Evolutionary conservation across 2,888 invertebrate genomes (phyloP), one percentile per base, ranked within the genome.

Genomic region (Hybos culiciformis): DNA sequence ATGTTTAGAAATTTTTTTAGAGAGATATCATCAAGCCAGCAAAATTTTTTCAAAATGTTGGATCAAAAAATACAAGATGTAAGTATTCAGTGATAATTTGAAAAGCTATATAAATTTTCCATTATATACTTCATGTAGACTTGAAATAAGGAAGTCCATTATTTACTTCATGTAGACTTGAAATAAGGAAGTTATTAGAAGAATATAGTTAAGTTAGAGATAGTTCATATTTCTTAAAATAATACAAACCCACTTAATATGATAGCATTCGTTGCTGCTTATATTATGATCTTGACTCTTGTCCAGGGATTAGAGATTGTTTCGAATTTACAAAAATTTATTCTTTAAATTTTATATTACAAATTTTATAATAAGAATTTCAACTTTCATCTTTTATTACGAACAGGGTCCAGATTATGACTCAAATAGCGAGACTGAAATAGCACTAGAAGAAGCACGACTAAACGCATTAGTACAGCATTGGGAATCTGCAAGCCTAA

Each of bases 51-150:
- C 72, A 83, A 79, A 64, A 86, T 88, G 85, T 72, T 91, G 55
- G 91, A 91, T 62, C 86, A 87, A 56, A 90, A 87, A 71, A 90
- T 91, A 59, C 85, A 87, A 66, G 82, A 80, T 69, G 88, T 88
- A 70, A 72, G 74, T 68, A 50, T 14, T 7, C 33, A 37, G 43
- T 42, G 23, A 21, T 20, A 21, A 33, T 33, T 21, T 21, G 3
- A 42, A 23, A 42, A 20, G 12, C 4, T 20, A 7, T 4, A 31
- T 14, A 23, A 8, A n/a, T n/a, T n/a, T n/a, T n/a, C n/a, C n/a
- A n/a, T n/a, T n/a, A n/a, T n/a, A n/a, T n/a, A n/a, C n/a, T n/a
- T n/a, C n/a, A n/a, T n/a, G n/a, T n/a, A n/a, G n/a, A n/a, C n/a
- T n/a, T n/a, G n/a, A n/a, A n/a, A n/a, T n/a, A n/a, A n/a, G n/a